Evolutionary conservation across 2,113 vertebrate species (phyloP).

Genomic region (Anser cygnoides): DNA sequence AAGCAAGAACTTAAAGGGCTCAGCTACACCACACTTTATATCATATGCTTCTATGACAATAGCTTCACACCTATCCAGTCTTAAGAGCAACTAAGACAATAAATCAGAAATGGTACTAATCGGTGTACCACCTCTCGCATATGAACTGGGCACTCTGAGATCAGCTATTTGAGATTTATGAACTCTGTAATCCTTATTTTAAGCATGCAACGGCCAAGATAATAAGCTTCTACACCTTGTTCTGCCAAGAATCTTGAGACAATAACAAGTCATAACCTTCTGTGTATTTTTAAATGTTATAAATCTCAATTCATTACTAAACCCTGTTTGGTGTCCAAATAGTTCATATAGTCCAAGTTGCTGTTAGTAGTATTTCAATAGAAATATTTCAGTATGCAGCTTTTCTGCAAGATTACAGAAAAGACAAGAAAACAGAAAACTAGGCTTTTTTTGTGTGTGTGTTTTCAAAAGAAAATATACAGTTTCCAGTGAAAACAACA

Average conservation of each 20-base stretch:
- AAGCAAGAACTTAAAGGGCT: rapidly evolving
- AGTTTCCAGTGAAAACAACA: background rate
- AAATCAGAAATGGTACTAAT: rapidly evolving
- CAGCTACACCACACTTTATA: background rate
- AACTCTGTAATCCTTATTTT: background rate
- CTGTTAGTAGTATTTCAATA: rapidly evolving
- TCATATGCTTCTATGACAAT: rapidly evolving
- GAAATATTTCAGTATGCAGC: background rate
- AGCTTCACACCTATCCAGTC: background rate
- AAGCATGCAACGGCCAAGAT: rapidly evolving
- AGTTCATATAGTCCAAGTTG: background rate
- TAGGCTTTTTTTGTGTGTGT: background rate
- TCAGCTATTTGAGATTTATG: rapidly evolving
- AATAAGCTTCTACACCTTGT: background rate
- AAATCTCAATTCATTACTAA: background rate
- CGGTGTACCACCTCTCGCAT: rapidly evolving
- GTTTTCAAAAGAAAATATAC: background rate
- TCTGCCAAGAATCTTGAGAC: background rate
- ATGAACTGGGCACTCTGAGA: background rate
- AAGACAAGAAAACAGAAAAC: no score
- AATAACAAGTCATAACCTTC: background rate
- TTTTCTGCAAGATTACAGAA: no score
- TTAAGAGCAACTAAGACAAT: background rate
- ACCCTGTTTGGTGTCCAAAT: rapidly evolving
- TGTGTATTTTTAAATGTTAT: rapidly evolving